Evolutionary conservation across 1,140 invertebrate genomes (phyloP).

Genomic region (Telenomus remus): DNA sequence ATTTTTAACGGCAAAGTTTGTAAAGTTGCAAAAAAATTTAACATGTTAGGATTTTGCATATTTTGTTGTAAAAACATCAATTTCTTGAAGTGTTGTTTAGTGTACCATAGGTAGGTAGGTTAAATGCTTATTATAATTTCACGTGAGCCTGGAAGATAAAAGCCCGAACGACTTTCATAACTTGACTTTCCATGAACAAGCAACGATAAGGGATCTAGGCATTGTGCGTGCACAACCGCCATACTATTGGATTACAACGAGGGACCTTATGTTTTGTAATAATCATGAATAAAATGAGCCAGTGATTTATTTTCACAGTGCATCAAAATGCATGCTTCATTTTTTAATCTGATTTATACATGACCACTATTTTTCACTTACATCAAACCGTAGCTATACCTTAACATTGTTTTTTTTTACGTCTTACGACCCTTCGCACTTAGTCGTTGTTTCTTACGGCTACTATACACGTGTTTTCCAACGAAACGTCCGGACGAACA

Average conservation of each 20-base stretch:
- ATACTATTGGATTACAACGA: conserved; percentile 44
- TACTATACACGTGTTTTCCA: conserved; percentile 87
- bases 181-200: conserved; percentile 39
- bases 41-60: no score
- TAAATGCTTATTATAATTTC: conserved; percentile 47
- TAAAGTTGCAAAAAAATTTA: neutral
- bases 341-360: conserved; percentile 9
- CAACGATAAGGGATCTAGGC: conserved; percentile 39
- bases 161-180: conserved; percentile 45
- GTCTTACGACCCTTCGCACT: neutral
- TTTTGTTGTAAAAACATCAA: neutral
- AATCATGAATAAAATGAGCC: conserved; percentile 46
- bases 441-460: conserved; percentile 65
- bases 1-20: no score
- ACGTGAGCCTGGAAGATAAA: conserved; percentile 21
- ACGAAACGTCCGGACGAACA: conserved; percentile 79
- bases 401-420: neutral
- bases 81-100: neutral
- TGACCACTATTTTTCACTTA: conserved; percentile 2
- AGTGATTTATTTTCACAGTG: conserved; percentile 23
- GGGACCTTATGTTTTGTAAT: conserved; percentile 35
- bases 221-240: conserved; percentile 34
- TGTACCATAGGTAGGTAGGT: no score
- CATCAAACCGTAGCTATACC: conserved; percentile 7
- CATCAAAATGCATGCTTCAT: conserved; percentile 24